Base-by-base conservation (phyloP, 37 sponge, comb jelly and placozoan species). In the Spongilla lacustris region DNA sequence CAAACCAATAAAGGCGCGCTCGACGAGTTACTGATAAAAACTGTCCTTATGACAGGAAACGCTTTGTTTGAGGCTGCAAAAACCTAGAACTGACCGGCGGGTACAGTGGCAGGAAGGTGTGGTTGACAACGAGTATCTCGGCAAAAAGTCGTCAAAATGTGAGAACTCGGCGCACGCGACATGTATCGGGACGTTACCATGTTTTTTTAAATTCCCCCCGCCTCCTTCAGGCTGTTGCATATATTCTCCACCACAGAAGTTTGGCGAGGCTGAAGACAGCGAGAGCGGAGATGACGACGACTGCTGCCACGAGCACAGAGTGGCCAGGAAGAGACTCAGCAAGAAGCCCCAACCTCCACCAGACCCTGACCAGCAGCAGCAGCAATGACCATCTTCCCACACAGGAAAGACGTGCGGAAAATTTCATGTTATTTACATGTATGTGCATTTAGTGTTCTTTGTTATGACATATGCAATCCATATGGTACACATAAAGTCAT, bases 141-240 rank as follows among this genome's bases (percentile, higher is more conserved):
- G 96, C n/a, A 98, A 96, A 90, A 98, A 98, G 86, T 86, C 78
- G 23, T 96, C 96, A 21, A 98, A 98, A 89, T 96, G 97, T 93
- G 69, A 87, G 88, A 21, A 10, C 48, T 36, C 6, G 6, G 76
- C 76, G 25, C 25, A 23, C 23, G 75, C 31, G 8, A 31, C 31
- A 27, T 33, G 75, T 74, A 31, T 74, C 23, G 75, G 10, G 33
- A 29, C 9, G 23, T 29, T 35, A 27, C 24, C 21, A 81, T 33
- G 10, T 75, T 13, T 19, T 10, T 34, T 77, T n/a, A n/a, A n/a
- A n/a, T n/a, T n/a, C 49, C 27, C 36, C 5, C 31, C 25, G 1
- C 46, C 26, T 66, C 11, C 1, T 81, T 24, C 66, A 94, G 95
- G 95, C 36, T 98, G 99, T 69, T 98, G 99, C 69, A 96, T 98